These are phyloP conservation scores for Pseudomyrmex concolor DNA, from an alignment of 1,140 invertebrate species.

Conservation along the genomic window DNA sequence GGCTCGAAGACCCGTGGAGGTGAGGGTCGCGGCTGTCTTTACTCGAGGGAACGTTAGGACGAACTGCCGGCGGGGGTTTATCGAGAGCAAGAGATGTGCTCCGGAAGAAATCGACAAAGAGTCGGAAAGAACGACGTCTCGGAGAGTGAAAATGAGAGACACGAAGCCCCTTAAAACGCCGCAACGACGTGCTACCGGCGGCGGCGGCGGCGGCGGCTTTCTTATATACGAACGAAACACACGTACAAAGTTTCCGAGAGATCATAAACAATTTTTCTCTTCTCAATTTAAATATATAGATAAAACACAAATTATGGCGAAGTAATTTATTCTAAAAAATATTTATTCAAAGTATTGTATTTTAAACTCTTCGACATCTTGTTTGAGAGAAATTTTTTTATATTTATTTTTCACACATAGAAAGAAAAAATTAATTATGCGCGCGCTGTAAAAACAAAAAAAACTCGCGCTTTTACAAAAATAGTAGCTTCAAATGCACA, in stretches of 20 bases:
- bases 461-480: too few relatives aligned
- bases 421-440: too few relatives aligned
- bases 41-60: slow-evolving; percentile 69
- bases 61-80: slow-evolving; percentile 47
- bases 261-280: neutral
- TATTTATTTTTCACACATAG: too few relatives aligned
- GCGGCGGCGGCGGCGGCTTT: neutral
- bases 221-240: neutral
- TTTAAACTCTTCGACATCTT: too few relatives aligned
- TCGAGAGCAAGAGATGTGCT: slow-evolving; percentile 42
- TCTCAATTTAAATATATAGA: too few relatives aligned
- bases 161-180: slow-evolving; percentile 59
- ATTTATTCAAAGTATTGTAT: too few relatives aligned
- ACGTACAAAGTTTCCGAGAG: neutral
- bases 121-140: slow-evolving; percentile 7
- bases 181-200: slow-evolving; percentile 39
- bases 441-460: too few relatives aligned
- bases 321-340: too few relatives aligned
- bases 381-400: too few relatives aligned
- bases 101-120: slow-evolving; percentile 68
- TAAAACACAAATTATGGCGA: neutral
- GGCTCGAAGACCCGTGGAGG: slow-evolving; percentile 70
- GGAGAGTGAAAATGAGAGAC: slow-evolving; percentile 67
- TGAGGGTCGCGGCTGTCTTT: slow-evolving; percentile 69
- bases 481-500: too few relatives aligned